Percentiles rank a stretch among this genome's conserved stretches.
These are phyloP conservation scores for Drosophila mayaguana DNA, from an alignment of 2,888 invertebrate genomes.

Conservation along the genomic window DNA sequence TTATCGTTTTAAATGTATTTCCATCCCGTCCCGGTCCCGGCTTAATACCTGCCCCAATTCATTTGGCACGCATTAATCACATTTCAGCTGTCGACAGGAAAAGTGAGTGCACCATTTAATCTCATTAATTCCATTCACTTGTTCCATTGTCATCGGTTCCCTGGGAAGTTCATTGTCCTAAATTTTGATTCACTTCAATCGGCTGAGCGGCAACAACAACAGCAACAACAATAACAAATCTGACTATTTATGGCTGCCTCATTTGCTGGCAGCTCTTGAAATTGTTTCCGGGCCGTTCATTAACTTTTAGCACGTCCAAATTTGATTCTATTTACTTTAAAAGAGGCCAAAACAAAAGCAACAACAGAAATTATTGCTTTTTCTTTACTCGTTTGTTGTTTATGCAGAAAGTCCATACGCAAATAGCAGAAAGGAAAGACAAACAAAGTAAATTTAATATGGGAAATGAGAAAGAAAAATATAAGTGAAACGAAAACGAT, in stretches of 20 bases:
- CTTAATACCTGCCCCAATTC: neutral
- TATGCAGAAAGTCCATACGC: conserved; percentile 33
- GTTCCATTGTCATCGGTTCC: conserved; percentile 30
- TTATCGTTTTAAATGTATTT: neutral
- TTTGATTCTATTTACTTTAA: conserved; percentile 64
- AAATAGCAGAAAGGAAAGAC: conserved; percentile 16
- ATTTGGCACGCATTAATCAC: conserved; percentile 14
- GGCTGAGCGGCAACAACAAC: conserved; percentile 1
- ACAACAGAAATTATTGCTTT: conserved; percentile 29
- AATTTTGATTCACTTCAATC: conserved; percentile 9
- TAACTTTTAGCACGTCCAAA: conserved; percentile 66
- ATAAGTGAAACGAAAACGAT: conserved; percentile 20
- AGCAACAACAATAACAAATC: conserved; percentile 3
- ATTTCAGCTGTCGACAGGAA: neutral
- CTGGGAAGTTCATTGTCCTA: conserved; percentile 45
- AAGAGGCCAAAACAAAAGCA: conserved; percentile 1
- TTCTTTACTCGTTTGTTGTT: conserved; percentile 19
- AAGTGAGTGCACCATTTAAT: conserved; percentile 8
- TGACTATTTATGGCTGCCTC: conserved; percentile 14
- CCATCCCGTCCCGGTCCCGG: neutral
- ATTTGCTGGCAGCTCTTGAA: conserved; percentile 40
- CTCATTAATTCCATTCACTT: conserved; percentile 15
- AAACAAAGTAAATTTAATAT: neutral
- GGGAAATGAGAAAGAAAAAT: conserved; percentile 3
- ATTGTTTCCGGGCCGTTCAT: conserved; percentile 72